Percentiles rank a stretch among this genome's conserved stretches.
phyloP scores from a whole-genome alignment of 2,113 vertebrate genomes.

The Orycteropus afer region DNA sequence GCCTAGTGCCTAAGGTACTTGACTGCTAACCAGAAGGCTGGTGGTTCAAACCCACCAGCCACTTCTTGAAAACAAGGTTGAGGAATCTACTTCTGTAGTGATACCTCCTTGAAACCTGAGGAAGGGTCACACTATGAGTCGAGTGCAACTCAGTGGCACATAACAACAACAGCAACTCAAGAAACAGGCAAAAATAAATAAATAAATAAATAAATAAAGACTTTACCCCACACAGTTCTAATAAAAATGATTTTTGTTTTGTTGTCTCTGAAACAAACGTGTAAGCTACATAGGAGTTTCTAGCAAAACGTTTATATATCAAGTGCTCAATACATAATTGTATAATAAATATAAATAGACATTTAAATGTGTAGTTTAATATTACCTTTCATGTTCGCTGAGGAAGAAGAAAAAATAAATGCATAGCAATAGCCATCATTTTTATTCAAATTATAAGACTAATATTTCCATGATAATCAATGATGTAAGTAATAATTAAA shows the following conservation, averaged over 20 bases:
- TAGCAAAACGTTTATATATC: not conserved
- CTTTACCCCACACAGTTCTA: not conserved
- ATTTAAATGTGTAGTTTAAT: not conserved
- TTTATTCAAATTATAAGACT: not conserved
- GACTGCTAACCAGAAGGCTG: too few species aligned
- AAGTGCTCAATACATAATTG: not conserved
- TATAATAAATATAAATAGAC: not conserved
- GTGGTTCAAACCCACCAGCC: too few species aligned
- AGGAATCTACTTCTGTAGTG: too few species aligned
- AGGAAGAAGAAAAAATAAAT: not conserved
- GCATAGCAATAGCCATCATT: not conserved
- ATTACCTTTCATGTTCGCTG: not conserved
- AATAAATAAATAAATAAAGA: not conserved
- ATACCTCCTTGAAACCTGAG: too few species aligned
- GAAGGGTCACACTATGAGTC: too few species aligned
- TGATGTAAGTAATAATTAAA: not conserved
- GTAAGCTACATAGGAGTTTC: not conserved
- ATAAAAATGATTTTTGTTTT: conserved; percentile 27
- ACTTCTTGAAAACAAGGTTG: too few species aligned
- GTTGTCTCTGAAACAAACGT: not conserved
- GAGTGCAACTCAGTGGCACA: too few species aligned
- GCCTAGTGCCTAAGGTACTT: too few species aligned
- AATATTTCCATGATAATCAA: not conserved
- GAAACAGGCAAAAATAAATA: too few species aligned
- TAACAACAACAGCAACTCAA: too few species aligned